A percentile compares a stretch with the other conserved stretches of the same genome.
These are phyloP conservation scores for Cricetomys ansorgei DNA, from an alignment of 2,113 vertebrate species.

Conservation along the genomic window DNA sequence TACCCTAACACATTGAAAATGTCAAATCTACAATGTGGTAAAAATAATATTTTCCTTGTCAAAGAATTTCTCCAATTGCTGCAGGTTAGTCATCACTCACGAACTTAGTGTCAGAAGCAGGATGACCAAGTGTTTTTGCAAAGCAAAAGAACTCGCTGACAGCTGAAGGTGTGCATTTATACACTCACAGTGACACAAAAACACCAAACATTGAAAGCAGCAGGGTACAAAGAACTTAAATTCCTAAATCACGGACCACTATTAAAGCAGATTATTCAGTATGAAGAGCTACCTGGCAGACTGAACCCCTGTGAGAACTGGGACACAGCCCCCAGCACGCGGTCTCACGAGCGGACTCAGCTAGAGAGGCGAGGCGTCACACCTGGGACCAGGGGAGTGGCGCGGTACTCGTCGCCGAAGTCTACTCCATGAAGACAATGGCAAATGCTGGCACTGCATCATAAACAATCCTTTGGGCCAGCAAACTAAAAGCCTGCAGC, in stretches of 20 bases:
- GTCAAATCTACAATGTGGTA: slow-evolving; percentile 40
- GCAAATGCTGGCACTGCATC: background rate
- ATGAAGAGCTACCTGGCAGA: background rate
- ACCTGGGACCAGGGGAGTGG: background rate
- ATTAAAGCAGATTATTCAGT: slow-evolving; percentile 1
- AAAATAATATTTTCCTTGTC: slow-evolving; percentile 59
- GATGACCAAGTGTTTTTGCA: slow-evolving; percentile 42
- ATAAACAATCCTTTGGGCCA: background rate
- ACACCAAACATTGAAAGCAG: background rate
- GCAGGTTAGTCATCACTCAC: slow-evolving; percentile 35
- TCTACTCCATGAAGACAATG: background rate
- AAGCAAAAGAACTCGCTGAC: slow-evolving; percentile 31
- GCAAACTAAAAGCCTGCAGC: background rate
- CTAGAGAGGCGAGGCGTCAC: background rate
- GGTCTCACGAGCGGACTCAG: background rate
- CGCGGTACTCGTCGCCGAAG: background rate
- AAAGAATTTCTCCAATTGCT: slow-evolving; percentile 49
- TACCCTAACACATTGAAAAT: slow-evolving; percentile 42
- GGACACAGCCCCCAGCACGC: background rate
- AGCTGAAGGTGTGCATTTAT: background rate
- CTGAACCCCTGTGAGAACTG: background rate
- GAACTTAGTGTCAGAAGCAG: slow-evolving; percentile 56
- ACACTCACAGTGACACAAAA: background rate
- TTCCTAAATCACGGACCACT: slow-evolving; percentile 15
- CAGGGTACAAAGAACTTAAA: slow-evolving; percentile 33